These are phyloP conservation scores for Rhysida immarginata DNA, from an alignment of 1,140 invertebrate genomes.

Conservation along the genomic window DNA sequence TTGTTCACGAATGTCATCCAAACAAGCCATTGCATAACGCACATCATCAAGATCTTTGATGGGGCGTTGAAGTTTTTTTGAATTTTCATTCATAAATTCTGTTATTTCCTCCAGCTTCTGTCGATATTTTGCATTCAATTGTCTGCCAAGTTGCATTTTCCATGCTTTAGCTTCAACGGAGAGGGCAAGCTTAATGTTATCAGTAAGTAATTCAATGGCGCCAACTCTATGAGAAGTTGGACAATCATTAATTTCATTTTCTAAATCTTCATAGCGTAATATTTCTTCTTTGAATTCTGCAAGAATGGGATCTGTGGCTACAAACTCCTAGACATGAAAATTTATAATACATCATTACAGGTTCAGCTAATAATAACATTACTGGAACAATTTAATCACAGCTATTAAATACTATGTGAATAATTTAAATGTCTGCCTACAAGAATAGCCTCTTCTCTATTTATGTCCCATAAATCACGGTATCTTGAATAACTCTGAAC, in stretches of 20 bases:
- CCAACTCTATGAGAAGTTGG: slow-evolving; percentile 51
- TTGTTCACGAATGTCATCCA: slow-evolving; percentile 83
- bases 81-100: slow-evolving; percentile 79
- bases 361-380: too few species aligned
- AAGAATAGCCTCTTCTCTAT: neutral
- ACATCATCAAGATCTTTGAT: slow-evolving; percentile 87
- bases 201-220: slow-evolving; percentile 45
- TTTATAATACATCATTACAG: slow-evolving; percentile 6
- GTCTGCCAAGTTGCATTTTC: slow-evolving; percentile 68
- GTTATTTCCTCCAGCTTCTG: slow-evolving; percentile 90
- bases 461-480: slow-evolving; percentile 25
- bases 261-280: slow-evolving; percentile 61
- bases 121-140: slow-evolving; percentile 79
- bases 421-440: too few species aligned
- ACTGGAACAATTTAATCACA: too few species aligned
- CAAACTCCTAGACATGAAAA: slow-evolving; percentile 52
- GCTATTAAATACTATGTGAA: too few species aligned
- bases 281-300: slow-evolving; percentile 67
- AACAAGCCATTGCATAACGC: slow-evolving; percentile 75
- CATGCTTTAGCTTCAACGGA: slow-evolving; percentile 70
- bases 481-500: slow-evolving; percentile 40
- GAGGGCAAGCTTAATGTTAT: slow-evolving; percentile 70
- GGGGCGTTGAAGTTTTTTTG: slow-evolving; percentile 68
- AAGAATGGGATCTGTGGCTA: slow-evolving; percentile 50
- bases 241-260: slow-evolving; percentile 47